Conservation (phyloP, 2,113 vertebrate genomes). For the Ancistrus triradiatus region DNA sequence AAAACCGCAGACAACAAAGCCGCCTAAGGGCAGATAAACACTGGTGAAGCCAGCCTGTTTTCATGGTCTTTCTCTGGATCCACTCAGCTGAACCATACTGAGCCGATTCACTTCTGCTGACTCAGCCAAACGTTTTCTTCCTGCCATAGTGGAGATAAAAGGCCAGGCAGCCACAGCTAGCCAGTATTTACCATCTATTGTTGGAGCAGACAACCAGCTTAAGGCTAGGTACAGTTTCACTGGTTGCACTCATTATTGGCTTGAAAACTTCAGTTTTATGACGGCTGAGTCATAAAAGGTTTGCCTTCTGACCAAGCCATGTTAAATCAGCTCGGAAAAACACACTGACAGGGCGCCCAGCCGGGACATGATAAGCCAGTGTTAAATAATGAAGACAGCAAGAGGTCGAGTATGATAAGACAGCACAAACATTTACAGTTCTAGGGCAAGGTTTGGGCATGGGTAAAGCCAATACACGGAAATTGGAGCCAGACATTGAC, state of each 20-base stretch:
- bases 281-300: neutral
- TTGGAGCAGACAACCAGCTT: neutral
- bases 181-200: neutral
- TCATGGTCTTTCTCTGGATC: slow-evolving; percentile 39
- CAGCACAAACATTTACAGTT: too few relatives aligned
- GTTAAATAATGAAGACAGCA: too few relatives aligned
- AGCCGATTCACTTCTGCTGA: slow-evolving; percentile 50
- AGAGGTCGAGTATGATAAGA: too few relatives aligned
- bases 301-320: too few relatives aligned
- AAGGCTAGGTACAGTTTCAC: neutral
- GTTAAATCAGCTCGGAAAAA: too few relatives aligned
- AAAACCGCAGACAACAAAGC: neutral
- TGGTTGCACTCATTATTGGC: neutral
- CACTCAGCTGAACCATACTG: slow-evolving; percentile 42
- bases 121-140: slow-evolving; percentile 48
- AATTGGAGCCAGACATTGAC: too few relatives aligned
- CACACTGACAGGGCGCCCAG: too few relatives aligned
- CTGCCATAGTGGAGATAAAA: slow-evolving; percentile 19
- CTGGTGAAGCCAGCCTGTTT: slow-evolving; percentile 30
- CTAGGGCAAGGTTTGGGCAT: too few relatives aligned
- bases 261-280: neutral
- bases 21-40: neutral
- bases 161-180: too few relatives aligned
- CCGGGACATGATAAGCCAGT: too few relatives aligned
- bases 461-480: too few relatives aligned